Base-by-base conservation (phyloP, 2,113 vertebrate genomes). In the Salvelinus sp. region DNA sequence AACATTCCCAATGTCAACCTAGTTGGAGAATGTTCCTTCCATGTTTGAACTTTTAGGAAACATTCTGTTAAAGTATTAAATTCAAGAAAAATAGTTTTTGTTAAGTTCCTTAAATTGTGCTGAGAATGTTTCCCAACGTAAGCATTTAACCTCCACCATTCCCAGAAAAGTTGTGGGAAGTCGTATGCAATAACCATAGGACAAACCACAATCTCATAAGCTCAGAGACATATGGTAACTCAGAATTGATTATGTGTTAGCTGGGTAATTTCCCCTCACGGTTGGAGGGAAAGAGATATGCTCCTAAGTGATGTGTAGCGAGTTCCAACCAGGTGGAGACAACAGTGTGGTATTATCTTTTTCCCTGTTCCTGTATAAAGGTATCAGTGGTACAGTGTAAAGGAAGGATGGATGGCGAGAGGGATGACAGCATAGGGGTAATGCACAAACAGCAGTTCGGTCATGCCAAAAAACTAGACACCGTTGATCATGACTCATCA, bases 371-470 rank as follows among this genome's bases (percentile, higher is more conserved):
- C 38, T 74, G 69, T 6, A 69, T 77, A 75, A 75, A 38, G 28
- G 70, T 16, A 58, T 18, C 54, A 20, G 73, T 13, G 65, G 72
- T 50, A 75, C 66, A 27, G 72, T 28, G 6, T 73, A 69, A 74
- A 33, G 57, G 47, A 72, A 50, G 9, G 77, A 83, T 9, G 38
- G 38, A 44, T 44, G 38, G 69, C 73, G 27, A 50, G 47, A 72
- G 38, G 10, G 76, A 83, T 20, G 20, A 62, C 5, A 14, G 44
- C 76, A 9, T 1, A 69, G 87, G 87, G 77, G 79, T 83, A n/a
- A 89, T 91, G 86, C 70, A 6, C 60, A n/a, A 79, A 85, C 83
- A 86, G 77, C 85, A 86, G 85, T 82, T 50, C 72, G 81, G 54
- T 83, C 87, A 82, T 82, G 88, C 71, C 70, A 65, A 7, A 10